Percentiles rank a stretch among this genome's conserved stretches.
These are phyloP conservation scores for Monodelphis domestica DNA, from an alignment of 2,797 vertebrate species.

Conservation along the genomic window DNA sequence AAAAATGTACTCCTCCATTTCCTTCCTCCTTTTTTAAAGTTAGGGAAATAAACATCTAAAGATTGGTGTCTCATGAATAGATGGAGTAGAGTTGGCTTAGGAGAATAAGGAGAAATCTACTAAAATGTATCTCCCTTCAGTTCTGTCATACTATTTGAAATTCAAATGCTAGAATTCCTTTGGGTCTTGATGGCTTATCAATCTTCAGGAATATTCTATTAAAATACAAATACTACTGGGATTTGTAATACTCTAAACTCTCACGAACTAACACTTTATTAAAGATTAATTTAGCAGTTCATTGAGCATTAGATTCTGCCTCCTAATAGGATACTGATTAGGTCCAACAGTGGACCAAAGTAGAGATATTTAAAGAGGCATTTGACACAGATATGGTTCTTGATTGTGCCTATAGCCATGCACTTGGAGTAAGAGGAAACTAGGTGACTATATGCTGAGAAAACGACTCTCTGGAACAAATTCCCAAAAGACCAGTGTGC, in stretches of 20 bases:
- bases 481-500: neutral
- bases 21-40: neutral
- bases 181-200: conserved; percentile 9
- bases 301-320: conserved; percentile 1
- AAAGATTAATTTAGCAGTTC: neutral
- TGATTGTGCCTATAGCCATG: neutral
- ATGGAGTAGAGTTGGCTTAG: neutral
- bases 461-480: neutral
- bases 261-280: neutral
- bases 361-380: neutral
- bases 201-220: conserved; percentile 30
- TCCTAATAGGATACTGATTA: neutral
- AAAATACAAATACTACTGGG: conserved; percentile 16
- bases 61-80: neutral
- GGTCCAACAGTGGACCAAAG: neutral
- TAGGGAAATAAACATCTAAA: neutral
- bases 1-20: neutral
- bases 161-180: conserved; percentile 3
- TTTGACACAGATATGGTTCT: neutral
- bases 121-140: conserved; percentile 6
- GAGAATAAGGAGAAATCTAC: neutral
- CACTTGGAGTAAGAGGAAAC: neutral
- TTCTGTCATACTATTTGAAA: conserved; percentile 2
- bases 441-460: neutral
- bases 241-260: neutral